Evolutionary conservation across 2,113 vertebrate genomes (phyloP).

Genomic region (Trichechus manatus): DNA sequence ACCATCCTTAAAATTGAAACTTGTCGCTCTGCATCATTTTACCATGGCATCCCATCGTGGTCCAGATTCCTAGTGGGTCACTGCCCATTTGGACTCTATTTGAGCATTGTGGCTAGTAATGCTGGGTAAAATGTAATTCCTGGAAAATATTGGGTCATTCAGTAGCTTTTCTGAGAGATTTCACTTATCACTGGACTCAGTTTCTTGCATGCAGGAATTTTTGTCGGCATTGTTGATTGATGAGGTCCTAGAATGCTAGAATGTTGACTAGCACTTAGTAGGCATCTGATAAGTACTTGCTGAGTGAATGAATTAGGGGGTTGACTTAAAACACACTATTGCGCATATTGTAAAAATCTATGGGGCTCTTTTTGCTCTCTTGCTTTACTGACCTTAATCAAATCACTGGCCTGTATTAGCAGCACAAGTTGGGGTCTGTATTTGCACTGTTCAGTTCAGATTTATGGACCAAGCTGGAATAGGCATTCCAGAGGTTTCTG

Average conservation of each 20-base stretch:
- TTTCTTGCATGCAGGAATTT: background rate
- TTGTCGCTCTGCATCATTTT: background rate
- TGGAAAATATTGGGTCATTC: background rate
- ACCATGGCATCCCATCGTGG: background rate
- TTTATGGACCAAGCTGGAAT: constrained; percentile 64
- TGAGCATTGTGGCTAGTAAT: background rate
- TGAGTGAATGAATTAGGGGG: background rate
- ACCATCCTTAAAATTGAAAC: constrained; percentile 32
- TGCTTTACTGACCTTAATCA: constrained; percentile 48
- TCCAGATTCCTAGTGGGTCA: background rate
- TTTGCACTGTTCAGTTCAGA: constrained; percentile 38
- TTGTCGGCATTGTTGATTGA: background rate
- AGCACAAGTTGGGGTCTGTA: constrained; percentile 20
- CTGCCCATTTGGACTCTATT: background rate
- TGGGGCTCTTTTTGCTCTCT: background rate
- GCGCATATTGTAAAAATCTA: constrained; percentile 48
- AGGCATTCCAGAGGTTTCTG: constrained; percentile 66
- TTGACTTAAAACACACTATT: constrained; percentile 11
- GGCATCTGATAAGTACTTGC: constrained; percentile 50
- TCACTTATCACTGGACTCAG: background rate
- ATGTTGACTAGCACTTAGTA: background rate
- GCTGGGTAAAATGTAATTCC: background rate
- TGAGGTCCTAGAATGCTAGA: background rate
- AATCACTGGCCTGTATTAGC: constrained; percentile 6
- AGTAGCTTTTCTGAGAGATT: background rate